Conservation (phyloP, 2,797 vertebrate genomes). For the Anguilla anguilla region DNA sequence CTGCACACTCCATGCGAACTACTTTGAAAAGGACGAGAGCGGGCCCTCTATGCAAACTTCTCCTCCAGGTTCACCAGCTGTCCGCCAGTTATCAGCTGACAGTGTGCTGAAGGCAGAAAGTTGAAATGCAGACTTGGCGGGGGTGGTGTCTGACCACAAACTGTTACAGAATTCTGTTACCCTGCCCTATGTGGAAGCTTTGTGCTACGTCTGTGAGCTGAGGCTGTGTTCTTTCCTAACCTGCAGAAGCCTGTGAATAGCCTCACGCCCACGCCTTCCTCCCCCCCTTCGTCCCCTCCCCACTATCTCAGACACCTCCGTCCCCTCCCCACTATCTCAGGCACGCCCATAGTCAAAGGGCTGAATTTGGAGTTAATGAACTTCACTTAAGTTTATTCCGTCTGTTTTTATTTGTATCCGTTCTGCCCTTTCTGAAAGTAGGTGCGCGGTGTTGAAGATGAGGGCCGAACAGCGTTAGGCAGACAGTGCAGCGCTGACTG, state of each 20-base stretch:
- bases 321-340: not conserved
- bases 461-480: not conserved
- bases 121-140: not conserved
- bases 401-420: no score
- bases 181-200: not conserved
- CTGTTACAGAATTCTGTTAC: not conserved
- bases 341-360: conserved; percentile 23
- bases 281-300: no score
- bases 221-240: not conserved
- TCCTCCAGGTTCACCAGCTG: not conserved
- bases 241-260: not conserved
- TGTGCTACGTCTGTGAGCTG: not conserved
- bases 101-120: not conserved
- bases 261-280: not conserved
- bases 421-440: no score
- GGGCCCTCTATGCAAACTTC: not conserved
- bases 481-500: no score
- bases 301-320: no score
- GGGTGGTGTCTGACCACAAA: not conserved
- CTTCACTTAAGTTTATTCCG: no score
- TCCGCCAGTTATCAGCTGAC: not conserved
- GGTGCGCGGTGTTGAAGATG: no score
- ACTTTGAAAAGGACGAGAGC: not conserved
- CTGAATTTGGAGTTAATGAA: not conserved
- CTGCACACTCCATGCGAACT: not conserved